These are phyloP conservation scores for Aphodius sticticus DNA, from an alignment of 2,888 invertebrate genomes.

Conservation along the genomic window DNA sequence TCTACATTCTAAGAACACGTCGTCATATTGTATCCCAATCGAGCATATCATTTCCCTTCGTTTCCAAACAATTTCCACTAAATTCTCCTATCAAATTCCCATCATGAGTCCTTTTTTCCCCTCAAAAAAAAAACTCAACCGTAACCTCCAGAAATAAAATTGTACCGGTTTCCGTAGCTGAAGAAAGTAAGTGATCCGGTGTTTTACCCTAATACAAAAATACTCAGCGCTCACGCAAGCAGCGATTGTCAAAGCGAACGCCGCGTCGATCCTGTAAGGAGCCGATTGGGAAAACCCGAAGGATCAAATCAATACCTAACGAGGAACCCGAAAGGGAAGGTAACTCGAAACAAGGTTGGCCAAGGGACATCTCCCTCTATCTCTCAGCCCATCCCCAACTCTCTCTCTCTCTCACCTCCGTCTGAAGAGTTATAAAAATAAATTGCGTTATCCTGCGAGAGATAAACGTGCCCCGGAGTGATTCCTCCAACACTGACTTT, in stretches of 20 bases:
- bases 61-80: no score
- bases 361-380: background rate
- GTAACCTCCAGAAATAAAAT: no score
- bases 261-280: background rate
- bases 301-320: background rate
- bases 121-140: no score
- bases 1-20: no score
- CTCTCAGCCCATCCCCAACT: background rate
- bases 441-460: conserved; percentile 17
- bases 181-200: background rate
- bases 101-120: no score
- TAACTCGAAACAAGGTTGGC: background rate
- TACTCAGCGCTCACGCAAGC: background rate
- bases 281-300: background rate
- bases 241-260: no score
- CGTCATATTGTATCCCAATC: no score
- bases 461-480: conserved; percentile 19
- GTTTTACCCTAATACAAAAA: background rate
- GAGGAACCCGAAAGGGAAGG: background rate
- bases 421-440: conserved; percentile 25
- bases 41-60: no score
- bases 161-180: background rate
- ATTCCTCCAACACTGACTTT: conserved; percentile 11
- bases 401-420: background rate
- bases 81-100: no score